Evolutionary conservation across 2,888 invertebrate genomes (phyloP), one percentile per base, ranked within the genome.

Genomic region (Brenthis ino): DNA sequence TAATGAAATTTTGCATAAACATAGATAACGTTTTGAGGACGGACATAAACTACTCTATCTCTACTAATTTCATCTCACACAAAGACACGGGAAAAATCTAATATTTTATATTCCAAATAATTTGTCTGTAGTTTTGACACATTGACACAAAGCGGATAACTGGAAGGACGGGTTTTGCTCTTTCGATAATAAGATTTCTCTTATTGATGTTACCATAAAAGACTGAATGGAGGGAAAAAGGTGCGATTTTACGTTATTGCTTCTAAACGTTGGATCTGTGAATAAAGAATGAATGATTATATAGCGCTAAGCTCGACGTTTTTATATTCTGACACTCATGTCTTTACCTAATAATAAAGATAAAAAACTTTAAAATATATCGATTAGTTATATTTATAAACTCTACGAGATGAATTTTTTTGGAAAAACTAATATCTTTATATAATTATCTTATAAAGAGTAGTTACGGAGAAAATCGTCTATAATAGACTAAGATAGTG

Each of bases 101-200:
- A 16, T 48, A 48, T 67, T 55, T 61, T 53, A 53, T 53, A 14
- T 37, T 67, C 20, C 1, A 33, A 61, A 60, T 55, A 48, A 48
- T 54, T 67, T 37, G 16, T 47, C 28, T 51, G 53, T 65, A 68
- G 48, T 68, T 68, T 68, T 65, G 68, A 68, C 68, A 71, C 50
- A 63, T 68, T 71, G 71, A 71, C 71, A 65, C 28, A 65, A 71
- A 68, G 68, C 63, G 65, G 68, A 65, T 63, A 68, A 48, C 65
- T 43, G 64, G 57, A 71, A 68, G 61, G 68, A 66, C 58, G 47
- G 70, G 54, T 55, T 67, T 68, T 58, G 50, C 58, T 64, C 68
- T 67, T 72, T 70, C 64, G 50, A 67, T 72, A 68, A 70, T 68
- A 72, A 70, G 68, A 65, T 72, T 72, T 68, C 60, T 63, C 65